Conservation (phyloP, 2,888 invertebrate species). For the Drosophila testacea region DNA sequence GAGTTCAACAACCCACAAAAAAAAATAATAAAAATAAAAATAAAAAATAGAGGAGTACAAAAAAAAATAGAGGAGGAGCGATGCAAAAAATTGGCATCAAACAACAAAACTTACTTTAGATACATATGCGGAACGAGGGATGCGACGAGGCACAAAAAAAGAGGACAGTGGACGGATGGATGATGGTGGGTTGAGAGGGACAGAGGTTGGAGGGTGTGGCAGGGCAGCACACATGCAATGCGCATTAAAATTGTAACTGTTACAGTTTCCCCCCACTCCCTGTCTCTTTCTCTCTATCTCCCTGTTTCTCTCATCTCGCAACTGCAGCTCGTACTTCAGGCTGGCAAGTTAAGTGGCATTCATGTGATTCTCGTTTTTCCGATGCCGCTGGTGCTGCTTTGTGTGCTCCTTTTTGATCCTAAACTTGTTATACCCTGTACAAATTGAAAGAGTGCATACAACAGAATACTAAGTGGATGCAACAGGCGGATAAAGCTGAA, state of each 20-base stretch:
- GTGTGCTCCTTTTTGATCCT: conserved; percentile 45
- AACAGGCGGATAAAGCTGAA: neutral
- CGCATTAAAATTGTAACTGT: conserved; percentile 79
- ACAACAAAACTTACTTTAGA: conserved; percentile 78
- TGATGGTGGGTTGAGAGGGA: too few relatives aligned
- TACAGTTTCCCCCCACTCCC: conserved; percentile 51
- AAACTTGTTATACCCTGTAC: conserved; percentile 44
- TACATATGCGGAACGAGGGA: conserved; percentile 25
- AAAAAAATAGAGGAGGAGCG: conserved; percentile 36
- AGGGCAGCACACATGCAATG: conserved; percentile 68
- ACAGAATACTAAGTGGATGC: neutral
- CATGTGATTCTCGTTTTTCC: conserved; percentile 63
- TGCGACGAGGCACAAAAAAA: neutral
- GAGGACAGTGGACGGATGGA: conserved; percentile 4
- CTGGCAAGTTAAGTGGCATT: conserved; percentile 76
- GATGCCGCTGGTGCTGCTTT: conserved; percentile 27
- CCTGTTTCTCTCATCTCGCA: neutral
- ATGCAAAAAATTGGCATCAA: conserved; percentile 80
- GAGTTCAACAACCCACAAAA: conserved; percentile 80
- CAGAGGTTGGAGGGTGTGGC: conserved; percentile 15
- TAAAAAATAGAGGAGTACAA: conserved; percentile 10
- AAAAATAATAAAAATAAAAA: conserved; percentile 35
- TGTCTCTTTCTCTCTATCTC: neutral
- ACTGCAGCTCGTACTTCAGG: conserved; percentile 28
- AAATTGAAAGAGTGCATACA: neutral